A percentile compares a stretch with the other conserved stretches of the same genome.
phyloP scores from a whole-genome alignment of 1,140 invertebrate species.

The Teleogryllus occipitalis region DNA sequence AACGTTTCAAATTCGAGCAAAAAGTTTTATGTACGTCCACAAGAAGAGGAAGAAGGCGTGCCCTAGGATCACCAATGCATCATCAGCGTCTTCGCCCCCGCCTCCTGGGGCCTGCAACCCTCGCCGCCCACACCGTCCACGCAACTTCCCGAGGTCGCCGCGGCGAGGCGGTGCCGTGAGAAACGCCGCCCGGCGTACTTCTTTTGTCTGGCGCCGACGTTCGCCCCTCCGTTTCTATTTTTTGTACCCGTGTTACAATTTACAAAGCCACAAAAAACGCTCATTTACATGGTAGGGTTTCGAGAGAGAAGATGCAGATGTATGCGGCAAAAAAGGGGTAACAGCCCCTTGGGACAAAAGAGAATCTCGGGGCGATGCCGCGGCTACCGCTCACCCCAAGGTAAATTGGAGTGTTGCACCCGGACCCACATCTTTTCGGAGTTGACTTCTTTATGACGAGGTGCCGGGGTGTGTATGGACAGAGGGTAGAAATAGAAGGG shows the following conservation, averaged over 20 bases:
- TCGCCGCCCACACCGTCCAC: too few species aligned
- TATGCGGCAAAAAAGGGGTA: not conserved
- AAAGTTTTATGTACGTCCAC: too few species aligned
- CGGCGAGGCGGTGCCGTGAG: not conserved
- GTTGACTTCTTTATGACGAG: conserved; percentile 2
- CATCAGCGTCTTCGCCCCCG: too few species aligned
- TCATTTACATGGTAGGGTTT: not conserved
- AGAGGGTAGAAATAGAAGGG: too few species aligned
- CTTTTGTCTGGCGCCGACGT: not conserved
- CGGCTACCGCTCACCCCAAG: not conserved
- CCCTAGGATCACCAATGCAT: too few species aligned
- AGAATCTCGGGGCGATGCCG: too few species aligned
- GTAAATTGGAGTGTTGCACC: not conserved
- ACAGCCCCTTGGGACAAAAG: not conserved
- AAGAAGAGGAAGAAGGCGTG: too few species aligned
- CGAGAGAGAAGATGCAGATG: not conserved
- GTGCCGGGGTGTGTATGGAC: too few species aligned
- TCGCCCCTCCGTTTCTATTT: not conserved
- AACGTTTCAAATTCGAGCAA: too few species aligned
- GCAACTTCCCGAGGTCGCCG: too few species aligned
- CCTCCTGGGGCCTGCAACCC: too few species aligned
- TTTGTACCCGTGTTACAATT: not conserved
- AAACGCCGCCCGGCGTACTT: not conserved
- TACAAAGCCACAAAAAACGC: not conserved
- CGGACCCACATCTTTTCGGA: not conserved